Evolutionary conservation across 2,113 vertebrate species (phyloP).

Genomic region (Pandion haliaetus): DNA sequence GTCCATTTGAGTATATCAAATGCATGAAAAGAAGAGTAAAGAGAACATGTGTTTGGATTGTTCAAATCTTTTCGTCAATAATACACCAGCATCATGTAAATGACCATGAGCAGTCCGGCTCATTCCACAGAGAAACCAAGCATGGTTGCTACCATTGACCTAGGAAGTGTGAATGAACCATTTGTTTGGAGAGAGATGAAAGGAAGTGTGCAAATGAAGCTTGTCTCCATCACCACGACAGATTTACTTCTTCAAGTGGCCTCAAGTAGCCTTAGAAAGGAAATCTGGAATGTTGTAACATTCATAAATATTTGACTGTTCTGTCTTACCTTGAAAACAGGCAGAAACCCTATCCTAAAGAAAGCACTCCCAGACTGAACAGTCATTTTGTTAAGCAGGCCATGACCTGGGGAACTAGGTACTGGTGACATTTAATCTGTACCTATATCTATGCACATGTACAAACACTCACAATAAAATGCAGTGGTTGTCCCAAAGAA

Average conservation of each 20-base stretch:
- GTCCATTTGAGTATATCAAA: neutral
- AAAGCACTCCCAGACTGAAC: constrained; percentile 50
- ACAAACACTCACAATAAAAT: constrained; percentile 43
- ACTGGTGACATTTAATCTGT: constrained; percentile 49
- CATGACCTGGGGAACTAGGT: constrained; percentile 13
- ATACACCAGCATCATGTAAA: neutral
- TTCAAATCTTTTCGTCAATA: neutral
- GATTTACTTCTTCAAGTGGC: constrained; percentile 67
- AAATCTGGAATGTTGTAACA: constrained; percentile 65
- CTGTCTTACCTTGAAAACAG: constrained; percentile 68
- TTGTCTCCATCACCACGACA: constrained; percentile 60
- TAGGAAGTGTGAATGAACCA: constrained; percentile 55
- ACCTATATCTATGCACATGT: constrained; percentile 29
- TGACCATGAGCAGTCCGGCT: neutral
- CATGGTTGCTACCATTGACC: neutral
- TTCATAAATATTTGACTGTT: constrained; percentile 68
- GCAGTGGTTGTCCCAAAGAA: neutral
- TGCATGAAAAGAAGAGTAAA: neutral
- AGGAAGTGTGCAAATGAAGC: constrained; percentile 54
- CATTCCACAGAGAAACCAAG: neutral
- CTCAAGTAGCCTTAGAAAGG: constrained; percentile 64
- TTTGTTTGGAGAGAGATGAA: constrained; percentile 67
- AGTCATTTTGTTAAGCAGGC: constrained; percentile 63
- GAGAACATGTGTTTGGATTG: neutral
- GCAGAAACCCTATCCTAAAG: constrained; percentile 64